Percentiles rank a stretch among this genome's conserved stretches.
Evolutionary conservation across 2,797 vertebrate genomes (phyloP).

Genomic region (Myiotriccus ornatus): DNA sequence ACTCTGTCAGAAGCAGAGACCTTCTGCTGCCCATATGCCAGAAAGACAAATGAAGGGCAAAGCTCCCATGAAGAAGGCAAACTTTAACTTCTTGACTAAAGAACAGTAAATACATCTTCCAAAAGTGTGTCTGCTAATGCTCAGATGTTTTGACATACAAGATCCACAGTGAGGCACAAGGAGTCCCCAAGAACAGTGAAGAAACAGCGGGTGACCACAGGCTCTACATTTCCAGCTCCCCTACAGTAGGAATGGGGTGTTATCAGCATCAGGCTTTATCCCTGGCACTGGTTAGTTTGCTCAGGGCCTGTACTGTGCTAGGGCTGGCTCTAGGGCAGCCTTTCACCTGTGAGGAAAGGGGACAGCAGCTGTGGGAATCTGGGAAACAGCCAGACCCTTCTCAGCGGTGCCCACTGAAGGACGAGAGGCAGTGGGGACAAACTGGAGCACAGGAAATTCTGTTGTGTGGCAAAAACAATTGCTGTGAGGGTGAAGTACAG

Average conservation of each 20-base stretch:
- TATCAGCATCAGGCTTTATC: not conserved
- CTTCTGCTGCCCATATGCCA: constrained; percentile 68
- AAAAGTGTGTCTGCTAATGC: not conserved
- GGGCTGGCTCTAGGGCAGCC: not conserved
- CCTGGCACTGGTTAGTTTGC: not conserved
- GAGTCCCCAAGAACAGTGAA: not conserved
- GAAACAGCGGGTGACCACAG: not conserved
- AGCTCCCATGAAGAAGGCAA: not conserved
- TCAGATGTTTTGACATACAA: not conserved
- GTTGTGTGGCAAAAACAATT: too few relatives aligned
- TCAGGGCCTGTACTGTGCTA: too few relatives aligned
- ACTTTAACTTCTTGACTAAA: not conserved
- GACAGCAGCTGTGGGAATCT: not conserved
- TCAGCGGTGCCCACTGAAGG: not conserved
- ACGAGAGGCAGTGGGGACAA: not conserved
- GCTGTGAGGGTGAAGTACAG: not conserved
- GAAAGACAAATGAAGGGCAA: constrained; percentile 65
- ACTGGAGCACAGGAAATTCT: not conserved
- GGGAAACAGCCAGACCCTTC: not conserved
- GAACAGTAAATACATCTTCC: not conserved
- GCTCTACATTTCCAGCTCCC: not conserved
- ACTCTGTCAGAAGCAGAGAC: constrained; percentile 44
- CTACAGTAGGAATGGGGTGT: not conserved
- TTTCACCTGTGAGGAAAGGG: not conserved
- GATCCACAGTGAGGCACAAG: not conserved